Evolutionary conservation across 1,140 invertebrate genomes (phyloP), one percentile per base, ranked within the genome.

Genomic region (Mamestra configurata): DNA sequence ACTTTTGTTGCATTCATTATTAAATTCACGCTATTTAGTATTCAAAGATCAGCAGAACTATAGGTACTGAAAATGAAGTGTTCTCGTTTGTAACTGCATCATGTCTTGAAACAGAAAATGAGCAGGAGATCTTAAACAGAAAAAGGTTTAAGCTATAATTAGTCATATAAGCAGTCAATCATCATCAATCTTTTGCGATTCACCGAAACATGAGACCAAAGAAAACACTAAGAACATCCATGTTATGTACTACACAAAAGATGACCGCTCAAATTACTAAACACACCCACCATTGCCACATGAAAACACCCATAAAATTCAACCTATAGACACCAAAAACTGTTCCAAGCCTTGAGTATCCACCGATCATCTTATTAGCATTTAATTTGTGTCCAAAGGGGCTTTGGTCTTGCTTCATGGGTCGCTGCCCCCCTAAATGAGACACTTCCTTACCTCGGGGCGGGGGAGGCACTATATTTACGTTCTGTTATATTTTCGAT

Each of bases 321-420:
- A 27, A 4, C 35, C 18, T 73, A 61, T 46, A 68, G 18, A 13
- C 57, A 64, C 55, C 73, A 59, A 76, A 76, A 76, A 64, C 49
- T 75, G 73, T 76, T 64, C 37, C 57, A 24, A 64, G 53, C 24
- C 37, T 76, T 76, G n/a, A 82, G 79, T 89, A 88, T 90, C 87
- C 51, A 83, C 59, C 82, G 85, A 90, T 88, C 87, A 83, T 82
- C 86, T 92, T 91, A 94, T 94, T 94, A 93, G 90, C 92, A 94
- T 94, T 92, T 94, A 94, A 94, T 93, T 91, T 84, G 85, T 85
- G 89, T 87, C 88, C 85, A 89, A 90, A 89, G 88, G 90, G 88
- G 88, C 88, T 68, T 27, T 27, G 87, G 83, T 75, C 73, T 90
- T 68, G 64, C 64, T 68, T 89, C 88, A 92, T 84, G 92, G 92